These are phyloP conservation scores for Phrynocephalus vlangalii DNA, from an alignment of 2,797 vertebrate genomes.

Conservation along the genomic window DNA sequence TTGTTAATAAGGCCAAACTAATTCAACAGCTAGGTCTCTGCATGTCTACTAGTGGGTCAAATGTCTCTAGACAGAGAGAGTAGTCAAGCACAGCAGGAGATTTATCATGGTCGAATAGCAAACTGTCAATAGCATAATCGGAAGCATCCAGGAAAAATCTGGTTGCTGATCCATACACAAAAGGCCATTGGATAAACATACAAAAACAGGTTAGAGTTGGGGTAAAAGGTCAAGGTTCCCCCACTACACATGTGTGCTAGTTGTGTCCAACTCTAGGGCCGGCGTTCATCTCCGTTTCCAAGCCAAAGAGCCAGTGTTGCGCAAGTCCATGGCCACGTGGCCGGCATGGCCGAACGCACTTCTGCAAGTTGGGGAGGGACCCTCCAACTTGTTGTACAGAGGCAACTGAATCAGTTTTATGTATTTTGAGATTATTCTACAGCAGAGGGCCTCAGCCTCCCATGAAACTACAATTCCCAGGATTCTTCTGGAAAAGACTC, in stretches of 20 bases:
- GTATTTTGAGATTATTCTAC: not conserved
- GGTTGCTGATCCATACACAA: not conserved
- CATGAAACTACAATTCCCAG: conserved; percentile 22
- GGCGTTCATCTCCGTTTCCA: no score
- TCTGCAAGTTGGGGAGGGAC: no score
- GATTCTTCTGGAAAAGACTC: not conserved
- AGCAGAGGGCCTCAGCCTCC: no score
- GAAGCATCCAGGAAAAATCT: no score
- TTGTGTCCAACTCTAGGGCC: no score
- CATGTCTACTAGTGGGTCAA: not conserved
- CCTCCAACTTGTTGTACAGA: not conserved
- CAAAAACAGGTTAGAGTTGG: not conserved
- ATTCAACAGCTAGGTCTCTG: not conserved
- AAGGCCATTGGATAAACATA: not conserved
- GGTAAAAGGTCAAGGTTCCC: no score
- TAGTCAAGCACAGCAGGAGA: not conserved
- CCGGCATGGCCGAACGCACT: no score
- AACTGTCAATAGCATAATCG: not conserved
- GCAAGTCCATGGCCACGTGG: no score
- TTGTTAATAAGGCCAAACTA: no score
- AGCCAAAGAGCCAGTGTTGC: no score
- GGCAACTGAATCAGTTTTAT: not conserved
- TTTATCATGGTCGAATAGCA: not conserved
- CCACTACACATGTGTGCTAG: no score
- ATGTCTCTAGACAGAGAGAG: not conserved